Evolutionary conservation across 2,797 vertebrate genomes (phyloP).

Genomic region (Petrocephalus sullivani): DNA sequence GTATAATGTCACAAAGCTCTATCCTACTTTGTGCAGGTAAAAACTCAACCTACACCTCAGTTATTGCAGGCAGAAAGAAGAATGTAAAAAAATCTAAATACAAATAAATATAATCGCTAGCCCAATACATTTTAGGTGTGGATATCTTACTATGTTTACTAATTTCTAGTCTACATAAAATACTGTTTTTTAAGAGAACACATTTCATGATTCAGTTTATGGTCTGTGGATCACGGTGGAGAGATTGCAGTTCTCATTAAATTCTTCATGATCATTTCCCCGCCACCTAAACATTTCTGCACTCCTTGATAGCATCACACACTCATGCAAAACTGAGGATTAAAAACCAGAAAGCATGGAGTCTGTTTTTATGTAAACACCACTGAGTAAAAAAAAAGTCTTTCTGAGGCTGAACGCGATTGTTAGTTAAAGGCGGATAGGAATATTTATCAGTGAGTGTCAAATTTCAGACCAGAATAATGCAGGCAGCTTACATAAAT

Average conservation of each 20-base stretch:
- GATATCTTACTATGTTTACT: not conserved
- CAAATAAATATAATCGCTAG: not conserved
- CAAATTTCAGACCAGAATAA: not conserved
- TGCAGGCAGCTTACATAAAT: not conserved
- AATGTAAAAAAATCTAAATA: not conserved
- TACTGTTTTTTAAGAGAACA: not conserved
- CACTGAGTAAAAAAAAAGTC: not conserved
- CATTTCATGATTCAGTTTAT: not conserved
- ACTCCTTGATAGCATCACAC: not conserved
- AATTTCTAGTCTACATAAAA: not conserved
- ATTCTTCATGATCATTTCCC: not conserved
- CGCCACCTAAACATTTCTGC: not conserved
- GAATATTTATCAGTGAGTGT: not conserved
- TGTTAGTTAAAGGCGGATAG: not conserved
- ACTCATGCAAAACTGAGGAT: not conserved
- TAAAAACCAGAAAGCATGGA: not conserved
- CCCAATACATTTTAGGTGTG: not conserved
- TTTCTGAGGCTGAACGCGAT: not conserved
- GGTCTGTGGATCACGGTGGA: not conserved
- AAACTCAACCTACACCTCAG: not conserved
- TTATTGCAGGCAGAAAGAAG: not conserved
- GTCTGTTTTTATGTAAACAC: not conserved
- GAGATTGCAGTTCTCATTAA: not conserved
- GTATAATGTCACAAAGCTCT: slow-evolving; percentile 33
- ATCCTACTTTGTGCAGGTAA: not conserved